phyloP scores from a whole-genome alignment of 2,113 vertebrate species.

The Elachura formosa region DNA sequence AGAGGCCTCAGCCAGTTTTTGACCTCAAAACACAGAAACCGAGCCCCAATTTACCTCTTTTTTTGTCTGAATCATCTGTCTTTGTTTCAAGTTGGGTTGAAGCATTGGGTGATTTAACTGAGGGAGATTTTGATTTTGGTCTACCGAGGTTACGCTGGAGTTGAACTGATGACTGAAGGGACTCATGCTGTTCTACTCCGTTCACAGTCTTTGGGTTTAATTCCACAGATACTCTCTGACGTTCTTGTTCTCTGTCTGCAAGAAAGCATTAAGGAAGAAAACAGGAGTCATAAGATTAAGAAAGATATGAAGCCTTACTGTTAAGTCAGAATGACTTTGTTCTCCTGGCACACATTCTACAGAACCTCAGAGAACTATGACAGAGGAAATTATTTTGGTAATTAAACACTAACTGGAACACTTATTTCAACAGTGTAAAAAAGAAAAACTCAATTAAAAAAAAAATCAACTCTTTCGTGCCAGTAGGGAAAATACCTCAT shows the following conservation, averaged over 20 bases:
- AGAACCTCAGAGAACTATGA: neutral
- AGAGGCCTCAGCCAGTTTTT: neutral
- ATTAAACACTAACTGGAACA: neutral
- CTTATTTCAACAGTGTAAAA: neutral
- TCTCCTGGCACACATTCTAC: neutral
- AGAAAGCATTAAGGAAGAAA: conserved; percentile 44
- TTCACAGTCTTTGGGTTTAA: conserved; percentile 56
- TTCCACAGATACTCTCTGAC: conserved; percentile 62
- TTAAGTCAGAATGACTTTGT: neutral
- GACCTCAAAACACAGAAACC: neutral
- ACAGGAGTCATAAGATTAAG: neutral
- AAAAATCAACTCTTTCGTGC: neutral
- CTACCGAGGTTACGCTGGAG: conserved; percentile 62
- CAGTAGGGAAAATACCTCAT: neutral
- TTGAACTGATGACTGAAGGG: conserved; percentile 63
- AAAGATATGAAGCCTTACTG: neutral
- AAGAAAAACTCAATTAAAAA: neutral
- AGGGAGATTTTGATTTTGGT: conserved; percentile 69
- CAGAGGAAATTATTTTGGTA: neutral
- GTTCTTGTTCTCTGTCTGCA: conserved; percentile 68
- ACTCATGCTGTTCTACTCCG: conserved; percentile 60
- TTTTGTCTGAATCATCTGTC: conserved; percentile 71
- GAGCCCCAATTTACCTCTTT: conserved; percentile 72
- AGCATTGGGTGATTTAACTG: conserved; percentile 48
- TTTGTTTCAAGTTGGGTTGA: conserved; percentile 63